A percentile compares a stretch with the other conserved stretches of the same genome.
Conservation (phyloP, 2,888 invertebrate species). For the Sphecodes monilicornis region DNA sequence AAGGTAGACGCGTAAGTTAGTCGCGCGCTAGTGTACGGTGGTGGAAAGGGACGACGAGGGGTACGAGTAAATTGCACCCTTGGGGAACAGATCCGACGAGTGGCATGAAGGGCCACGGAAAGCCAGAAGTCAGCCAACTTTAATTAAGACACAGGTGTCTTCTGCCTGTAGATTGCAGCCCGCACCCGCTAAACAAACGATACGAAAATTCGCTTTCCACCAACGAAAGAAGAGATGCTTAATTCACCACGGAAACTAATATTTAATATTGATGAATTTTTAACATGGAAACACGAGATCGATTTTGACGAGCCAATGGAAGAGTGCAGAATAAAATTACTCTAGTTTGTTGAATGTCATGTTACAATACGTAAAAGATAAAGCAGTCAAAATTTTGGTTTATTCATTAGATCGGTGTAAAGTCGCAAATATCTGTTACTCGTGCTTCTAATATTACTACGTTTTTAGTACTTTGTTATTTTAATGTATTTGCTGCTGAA, state of each 20-base stretch:
- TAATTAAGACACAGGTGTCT: constrained; percentile 79
- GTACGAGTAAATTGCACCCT: constrained; percentile 78
- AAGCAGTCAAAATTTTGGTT: too few species aligned
- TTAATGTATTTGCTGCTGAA: too few species aligned
- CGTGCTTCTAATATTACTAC: too few species aligned
- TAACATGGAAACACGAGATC: background rate
- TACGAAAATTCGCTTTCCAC: background rate
- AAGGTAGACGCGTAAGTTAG: constrained; percentile 38
- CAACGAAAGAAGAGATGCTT: background rate
- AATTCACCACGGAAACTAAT: background rate
- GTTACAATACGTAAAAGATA: too few species aligned
- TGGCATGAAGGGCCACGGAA: constrained; percentile 70
- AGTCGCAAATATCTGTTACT: too few species aligned
- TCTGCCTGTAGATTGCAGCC: constrained; percentile 38
- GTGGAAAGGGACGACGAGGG: constrained; percentile 54
- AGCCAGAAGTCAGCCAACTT: constrained; percentile 78
- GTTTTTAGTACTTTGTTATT: too few species aligned
- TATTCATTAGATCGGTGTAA: too few species aligned
- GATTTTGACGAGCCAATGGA: background rate
- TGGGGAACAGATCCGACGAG: constrained; percentile 73
- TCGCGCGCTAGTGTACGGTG: constrained; percentile 11
- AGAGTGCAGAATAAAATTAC: background rate
- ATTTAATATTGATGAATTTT: background rate
- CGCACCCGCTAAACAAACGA: constrained; percentile 1
- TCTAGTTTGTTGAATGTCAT: too few species aligned